Evolutionary conservation across 2,888 invertebrate species (phyloP).

Genomic region (Bursaphelenchus okinawaensis): DNA sequence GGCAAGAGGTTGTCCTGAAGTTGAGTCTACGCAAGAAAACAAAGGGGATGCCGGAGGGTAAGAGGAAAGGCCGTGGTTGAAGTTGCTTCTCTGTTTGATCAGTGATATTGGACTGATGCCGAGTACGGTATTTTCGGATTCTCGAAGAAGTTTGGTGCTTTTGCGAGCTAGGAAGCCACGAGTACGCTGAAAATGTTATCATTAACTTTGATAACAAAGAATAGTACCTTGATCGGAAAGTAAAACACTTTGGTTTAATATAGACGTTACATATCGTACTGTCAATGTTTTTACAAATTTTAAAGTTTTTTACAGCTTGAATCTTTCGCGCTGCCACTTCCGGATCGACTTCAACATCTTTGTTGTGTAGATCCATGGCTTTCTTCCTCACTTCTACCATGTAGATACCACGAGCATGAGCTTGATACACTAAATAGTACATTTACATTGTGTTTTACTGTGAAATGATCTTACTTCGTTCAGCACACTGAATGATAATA

Average conservation of each 20-base stretch:
- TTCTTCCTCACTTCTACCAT: constrained; percentile 43
- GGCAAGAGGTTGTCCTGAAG: background rate
- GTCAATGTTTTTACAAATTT: too few species aligned
- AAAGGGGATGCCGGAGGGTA: background rate
- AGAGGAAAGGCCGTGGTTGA: background rate
- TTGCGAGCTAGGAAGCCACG: background rate
- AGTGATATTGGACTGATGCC: background rate
- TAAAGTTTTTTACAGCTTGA: constrained; percentile 33
- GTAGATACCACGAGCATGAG: constrained; percentile 40
- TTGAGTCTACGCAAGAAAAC: background rate
- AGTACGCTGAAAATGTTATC: background rate
- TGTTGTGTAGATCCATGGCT: constrained; percentile 39
- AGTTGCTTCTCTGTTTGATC: background rate
- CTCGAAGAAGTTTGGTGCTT: background rate
- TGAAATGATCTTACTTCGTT: constrained; percentile 33
- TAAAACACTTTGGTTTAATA: too few species aligned
- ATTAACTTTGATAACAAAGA: too few species aligned
- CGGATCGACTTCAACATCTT: constrained; percentile 34
- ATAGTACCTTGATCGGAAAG: too few species aligned
- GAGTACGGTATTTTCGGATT: background rate
- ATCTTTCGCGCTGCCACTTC: constrained; percentile 42
- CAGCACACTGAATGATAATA: constrained; percentile 40
- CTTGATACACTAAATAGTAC: constrained; percentile 41
- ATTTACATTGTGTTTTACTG: background rate
- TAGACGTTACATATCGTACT: too few species aligned